Base-by-base conservation (phyloP, 2,797 vertebrate species). In the Nannoperca obscura region DNA sequence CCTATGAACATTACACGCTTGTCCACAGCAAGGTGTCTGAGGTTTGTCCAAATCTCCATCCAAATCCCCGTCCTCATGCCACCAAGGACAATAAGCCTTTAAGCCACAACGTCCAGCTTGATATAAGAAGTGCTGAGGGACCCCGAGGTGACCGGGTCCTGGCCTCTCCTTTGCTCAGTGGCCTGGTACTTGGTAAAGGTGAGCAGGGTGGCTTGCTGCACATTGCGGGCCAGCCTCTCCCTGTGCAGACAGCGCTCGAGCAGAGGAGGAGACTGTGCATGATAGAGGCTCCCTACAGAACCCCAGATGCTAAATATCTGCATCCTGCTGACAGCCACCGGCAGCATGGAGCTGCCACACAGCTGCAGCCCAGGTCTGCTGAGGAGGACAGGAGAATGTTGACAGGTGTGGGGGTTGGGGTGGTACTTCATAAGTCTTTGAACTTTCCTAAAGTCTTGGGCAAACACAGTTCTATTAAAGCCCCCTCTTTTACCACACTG, bases 381-480 rank as follows among this genome's bases (percentile, higher is more conserved):
- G 91, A 86, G 8, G 88, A 92, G 0, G 93, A 96, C 46, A 92
- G 88, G 1, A 80, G 82, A 27, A 70, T 86, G 66, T 59, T 91
- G 61, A 87, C 86, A 81, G 94, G 94, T 0, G 78, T 91, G 74
- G 82, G 82, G 40, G 30, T 76, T 8, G 86, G 83, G 14, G 15
- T 85, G 2, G 78, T 65, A 22, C 74, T 94, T 24, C 69, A 96
- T 2, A 94, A 96, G 89, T 95, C 97, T 78, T 91, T 97, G 69
- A 98, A 97, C 86, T 96, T 98, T 70, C 96, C 96, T 85, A 96
- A 96, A 34, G 94, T 97, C 65, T 88, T 97, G 88, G 91, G 96
- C 60, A 97, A 97, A 65, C 96, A 96, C 0, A 83, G 92, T 5
- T 88, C 96, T 0, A 94, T 96, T 81, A 95, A 94, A 24, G 57